Evolutionary conservation across 2,888 invertebrate species (phyloP).

Genomic region (Arrhopalites spinosus): DNA sequence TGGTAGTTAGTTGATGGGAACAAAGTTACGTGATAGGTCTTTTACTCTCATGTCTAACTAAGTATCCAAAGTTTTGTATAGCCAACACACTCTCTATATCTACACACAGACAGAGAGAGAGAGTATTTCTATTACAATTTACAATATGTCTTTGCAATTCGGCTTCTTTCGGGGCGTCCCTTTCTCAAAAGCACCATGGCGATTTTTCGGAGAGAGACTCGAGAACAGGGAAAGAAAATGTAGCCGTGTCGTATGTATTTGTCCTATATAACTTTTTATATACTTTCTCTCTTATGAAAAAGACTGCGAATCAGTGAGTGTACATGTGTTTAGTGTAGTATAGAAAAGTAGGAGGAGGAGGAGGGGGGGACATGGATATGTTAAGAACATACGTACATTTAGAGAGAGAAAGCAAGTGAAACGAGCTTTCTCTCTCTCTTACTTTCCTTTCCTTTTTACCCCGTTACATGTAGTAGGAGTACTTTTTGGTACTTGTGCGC

Average conservation of each 20-base stretch:
- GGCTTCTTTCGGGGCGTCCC: constrained; percentile 11
- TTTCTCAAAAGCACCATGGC: not conserved
- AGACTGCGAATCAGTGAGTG: too few relatives aligned
- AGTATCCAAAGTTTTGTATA: constrained; percentile 13
- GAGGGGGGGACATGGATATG: constrained; percentile 3
- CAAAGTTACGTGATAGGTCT: constrained; percentile 1
- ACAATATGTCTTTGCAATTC: constrained; percentile 11
- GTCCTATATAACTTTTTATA: too few relatives aligned
- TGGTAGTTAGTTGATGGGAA: not conserved
- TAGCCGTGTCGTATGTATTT: constrained; percentile 8
- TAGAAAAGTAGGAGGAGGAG: too few relatives aligned
- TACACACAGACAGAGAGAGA: not conserved
- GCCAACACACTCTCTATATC: too few relatives aligned
- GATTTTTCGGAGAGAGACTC: constrained; percentile 4
- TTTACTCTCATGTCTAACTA: constrained; percentile 15
- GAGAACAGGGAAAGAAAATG: not conserved
- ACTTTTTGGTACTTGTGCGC: not conserved
- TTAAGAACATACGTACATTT: not conserved
- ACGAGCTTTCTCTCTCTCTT: not conserved
- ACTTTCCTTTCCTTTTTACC: not conserved
- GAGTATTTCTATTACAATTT: constrained; percentile 17
- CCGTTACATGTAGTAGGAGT: not conserved
- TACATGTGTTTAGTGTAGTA: not conserved
- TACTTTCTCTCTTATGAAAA: too few relatives aligned
- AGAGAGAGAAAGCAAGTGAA: not conserved